Percentiles rank a stretch among this genome's conserved stretches.
These are phyloP conservation scores for Pherbina coryleti DNA, from an alignment of 2,888 invertebrate genomes.

Conservation along the genomic window DNA sequence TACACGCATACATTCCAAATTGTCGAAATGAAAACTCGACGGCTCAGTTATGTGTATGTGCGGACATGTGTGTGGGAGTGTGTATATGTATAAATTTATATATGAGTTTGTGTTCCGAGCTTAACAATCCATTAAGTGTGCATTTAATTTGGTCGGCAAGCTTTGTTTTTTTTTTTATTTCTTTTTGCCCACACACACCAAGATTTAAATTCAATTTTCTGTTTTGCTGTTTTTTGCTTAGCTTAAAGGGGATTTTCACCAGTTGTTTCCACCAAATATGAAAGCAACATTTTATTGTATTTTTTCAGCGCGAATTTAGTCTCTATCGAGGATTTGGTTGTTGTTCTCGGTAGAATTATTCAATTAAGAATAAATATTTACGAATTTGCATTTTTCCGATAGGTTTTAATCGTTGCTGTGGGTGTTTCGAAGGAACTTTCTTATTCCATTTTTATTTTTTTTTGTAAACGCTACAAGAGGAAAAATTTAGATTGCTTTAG, in stretches of 20 bases:
- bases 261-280: neutral
- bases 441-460: too few relatives aligned
- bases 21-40: too few relatives aligned
- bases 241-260: constrained; percentile 1
- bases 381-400: too few relatives aligned
- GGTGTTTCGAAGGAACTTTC: too few relatives aligned
- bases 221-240: neutral
- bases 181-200: neutral
- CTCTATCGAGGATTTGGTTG: too few relatives aligned
- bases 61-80: neutral
- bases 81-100: too few relatives aligned
- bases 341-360: too few relatives aligned
- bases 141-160: constrained; percentile 7
- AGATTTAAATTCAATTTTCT: neutral
- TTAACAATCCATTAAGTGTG: constrained; percentile 26
- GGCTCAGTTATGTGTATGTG: neutral
- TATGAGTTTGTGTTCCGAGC: constrained; percentile 2
- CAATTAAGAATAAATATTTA: too few relatives aligned
- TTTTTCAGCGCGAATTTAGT: too few relatives aligned
- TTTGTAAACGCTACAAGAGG: too few relatives aligned
- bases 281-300: neutral
- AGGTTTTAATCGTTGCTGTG: too few relatives aligned
- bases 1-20: neutral
- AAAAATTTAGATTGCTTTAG: too few relatives aligned
- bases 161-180: neutral